phyloP scores from a whole-genome alignment of 2,888 invertebrate species.

The Notodonta dromedarius region DNA sequence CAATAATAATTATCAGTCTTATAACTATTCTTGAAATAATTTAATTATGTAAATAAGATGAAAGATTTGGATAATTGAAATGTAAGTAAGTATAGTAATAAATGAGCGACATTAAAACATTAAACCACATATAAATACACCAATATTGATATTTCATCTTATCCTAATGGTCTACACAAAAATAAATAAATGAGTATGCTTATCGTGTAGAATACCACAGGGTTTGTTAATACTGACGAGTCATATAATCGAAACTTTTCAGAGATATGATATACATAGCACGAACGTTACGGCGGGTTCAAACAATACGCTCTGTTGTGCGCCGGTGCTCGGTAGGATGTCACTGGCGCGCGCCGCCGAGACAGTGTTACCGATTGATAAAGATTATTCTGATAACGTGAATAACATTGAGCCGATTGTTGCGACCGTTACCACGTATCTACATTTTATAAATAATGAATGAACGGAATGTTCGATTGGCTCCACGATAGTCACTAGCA shows the following conservation, averaged over 20 bases:
- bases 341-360: neutral
- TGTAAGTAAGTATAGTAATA: slow-evolving; percentile 34
- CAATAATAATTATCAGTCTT: slow-evolving; percentile 78
- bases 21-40: slow-evolving; percentile 70
- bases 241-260: slow-evolving; percentile 61
- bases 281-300: slow-evolving; percentile 25
- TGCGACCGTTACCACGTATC: slow-evolving; percentile 31
- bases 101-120: slow-evolving; percentile 51
- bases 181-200: slow-evolving; percentile 57
- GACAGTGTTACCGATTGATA: slow-evolving; percentile 22
- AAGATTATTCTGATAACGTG: slow-evolving; percentile 33
- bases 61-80: slow-evolving; percentile 41
- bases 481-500: slow-evolving; percentile 53
- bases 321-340: slow-evolving; percentile 3
- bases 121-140: slow-evolving; percentile 48
- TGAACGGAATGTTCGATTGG: slow-evolving; percentile 38
- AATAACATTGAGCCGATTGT: slow-evolving; percentile 28
- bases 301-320: slow-evolving; percentile 16
- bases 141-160: slow-evolving; percentile 60
- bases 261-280: slow-evolving; percentile 75
- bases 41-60: slow-evolving; percentile 46
- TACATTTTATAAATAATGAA: slow-evolving; percentile 38
- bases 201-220: slow-evolving; percentile 70
- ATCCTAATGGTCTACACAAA: slow-evolving; percentile 70
- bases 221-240: slow-evolving; percentile 79